phyloP scores from a whole-genome alignment of 2,113 vertebrate species.

The Esox niger region DNA sequence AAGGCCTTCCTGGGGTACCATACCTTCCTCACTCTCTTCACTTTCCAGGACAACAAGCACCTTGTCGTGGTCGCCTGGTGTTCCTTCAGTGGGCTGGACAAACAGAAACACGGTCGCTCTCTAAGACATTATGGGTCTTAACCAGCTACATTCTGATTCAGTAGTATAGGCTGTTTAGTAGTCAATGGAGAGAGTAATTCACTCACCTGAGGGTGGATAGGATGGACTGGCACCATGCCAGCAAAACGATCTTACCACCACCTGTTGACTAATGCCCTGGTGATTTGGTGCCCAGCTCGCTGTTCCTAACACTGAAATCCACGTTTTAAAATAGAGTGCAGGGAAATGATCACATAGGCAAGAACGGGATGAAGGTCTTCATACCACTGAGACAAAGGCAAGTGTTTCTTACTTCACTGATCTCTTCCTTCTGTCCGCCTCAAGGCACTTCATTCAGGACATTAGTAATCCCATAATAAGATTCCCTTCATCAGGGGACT shows the following conservation, averaged over 20 bases:
- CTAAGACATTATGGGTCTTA: constrained; percentile 26
- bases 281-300: too few relatives aligned
- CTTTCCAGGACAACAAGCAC: constrained; percentile 38
- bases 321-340: too few relatives aligned
- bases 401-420: background rate
- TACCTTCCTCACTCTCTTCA: constrained; percentile 75
- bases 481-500: constrained; percentile 53
- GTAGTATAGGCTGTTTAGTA: background rate
- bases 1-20: background rate
- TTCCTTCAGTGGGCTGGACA: constrained; percentile 34
- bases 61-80: constrained; percentile 10
- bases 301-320: too few relatives aligned
- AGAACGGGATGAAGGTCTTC: background rate
- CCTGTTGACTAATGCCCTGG: background rate
- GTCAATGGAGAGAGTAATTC: constrained; percentile 1
- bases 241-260: constrained; percentile 5
- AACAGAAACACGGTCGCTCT: background rate
- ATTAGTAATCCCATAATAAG: constrained; percentile 70
- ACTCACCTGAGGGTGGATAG: constrained; percentile 52
- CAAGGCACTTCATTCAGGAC: constrained; percentile 25
- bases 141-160: too few relatives aligned
- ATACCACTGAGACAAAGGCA: background rate
- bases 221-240: background rate
- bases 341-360: too few relatives aligned
- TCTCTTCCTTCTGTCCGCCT: constrained; percentile 11